Base-by-base conservation (phyloP, 2,113 vertebrate genomes). In the Cettia cetti region DNA sequence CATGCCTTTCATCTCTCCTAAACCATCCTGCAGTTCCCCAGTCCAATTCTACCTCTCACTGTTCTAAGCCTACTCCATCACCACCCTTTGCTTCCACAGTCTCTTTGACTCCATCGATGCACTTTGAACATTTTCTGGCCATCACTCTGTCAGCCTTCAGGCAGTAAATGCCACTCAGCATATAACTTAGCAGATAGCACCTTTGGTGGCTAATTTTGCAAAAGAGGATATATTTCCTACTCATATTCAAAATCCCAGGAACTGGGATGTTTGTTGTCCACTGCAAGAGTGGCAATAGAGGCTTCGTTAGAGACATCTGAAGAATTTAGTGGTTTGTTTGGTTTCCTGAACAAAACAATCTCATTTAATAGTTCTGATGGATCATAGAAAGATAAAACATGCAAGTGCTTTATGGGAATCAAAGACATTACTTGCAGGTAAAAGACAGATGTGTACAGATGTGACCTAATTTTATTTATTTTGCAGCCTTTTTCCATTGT, bases 1-100 rank as follows among this genome's bases (percentile, higher is more conserved):
- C 8, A 66, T 8, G 30, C 21, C 61, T 94, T 93, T 86, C 79
- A 89, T 88, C 81, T 92, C 74, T 61, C 50, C 59, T 69, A 80
- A 87, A 33, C 49, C 49, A 65, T 26, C 30, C n/a, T 59, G 35
- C 59, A 52, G 60, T 24, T 86, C 35, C 37, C 68, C 68, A 70
- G 33, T 61, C 50, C 66, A 63, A 4, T 87, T 90, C 79, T 42
- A 77, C 35, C 70, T 39, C 68, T 90, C 31, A 28, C 59, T 60
- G 39, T 44, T 65, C 64, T 66, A 56, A 20, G 27, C 70, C 50
- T 64, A 54, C 78, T 90, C 91, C 49, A 76, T 53, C 89, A 56
- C 63, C 54, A 89, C 70, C 63, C 70, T 80, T 61, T 80, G 44
- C 26, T 82, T 84, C 65, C 66, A 35, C 19, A 59, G 33, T 31